Base-by-base conservation (phyloP, 2,797 vertebrate genomes). In the Platyrinchus mystaceus region DNA sequence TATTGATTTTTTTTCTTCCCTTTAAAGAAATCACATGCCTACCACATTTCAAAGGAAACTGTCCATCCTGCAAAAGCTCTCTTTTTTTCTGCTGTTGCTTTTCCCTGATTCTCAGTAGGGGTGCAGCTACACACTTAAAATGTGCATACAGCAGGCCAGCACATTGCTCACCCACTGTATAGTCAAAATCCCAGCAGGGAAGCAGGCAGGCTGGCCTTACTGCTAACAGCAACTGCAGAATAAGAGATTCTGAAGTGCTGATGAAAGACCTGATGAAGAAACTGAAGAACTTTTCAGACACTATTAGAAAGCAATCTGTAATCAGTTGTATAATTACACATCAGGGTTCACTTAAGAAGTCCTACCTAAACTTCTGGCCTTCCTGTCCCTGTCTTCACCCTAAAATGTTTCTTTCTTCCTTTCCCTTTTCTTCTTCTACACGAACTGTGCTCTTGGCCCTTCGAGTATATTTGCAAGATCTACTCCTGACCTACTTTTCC, bases 401-500 rank as follows among this genome's bases (percentile, higher is more conserved):
- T 21, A 58, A 92, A 87, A 63, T 55, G 6, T 58, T 81, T 39
- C 28, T 44, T 19, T n/a, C 37, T 37, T 3, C 6, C 8, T 70
- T 43, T 73, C 3, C 47, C 50, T 89, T 91, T 76, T 83, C 44
- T 81, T 80, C 66, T 74, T 44, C 77, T 82, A 68, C 75, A 86
- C 32, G 87, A 89, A 88, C n/a, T 68, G 63, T 89, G 21, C 34
- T 80, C 53, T 82, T 77, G 86, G 81, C 43, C 74, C 41, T 94
- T 56, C 53, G 34, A 82, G 80, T 79, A 87, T 70, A 73, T 84
- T 91, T 93, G 82, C 80, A 84, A 86, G 83, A 87, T 44, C 86
- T 93, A 83, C 58, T 90, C 64, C 75, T 90, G 94, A 92, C 96
- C 96, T 93, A 94, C 47, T 96, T 97, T 89, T 60, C 64, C 84